These are phyloP conservation scores for Phalacrocorax brasilianus DNA, from an alignment of 2,113 vertebrate genomes.

Conservation along the genomic window DNA sequence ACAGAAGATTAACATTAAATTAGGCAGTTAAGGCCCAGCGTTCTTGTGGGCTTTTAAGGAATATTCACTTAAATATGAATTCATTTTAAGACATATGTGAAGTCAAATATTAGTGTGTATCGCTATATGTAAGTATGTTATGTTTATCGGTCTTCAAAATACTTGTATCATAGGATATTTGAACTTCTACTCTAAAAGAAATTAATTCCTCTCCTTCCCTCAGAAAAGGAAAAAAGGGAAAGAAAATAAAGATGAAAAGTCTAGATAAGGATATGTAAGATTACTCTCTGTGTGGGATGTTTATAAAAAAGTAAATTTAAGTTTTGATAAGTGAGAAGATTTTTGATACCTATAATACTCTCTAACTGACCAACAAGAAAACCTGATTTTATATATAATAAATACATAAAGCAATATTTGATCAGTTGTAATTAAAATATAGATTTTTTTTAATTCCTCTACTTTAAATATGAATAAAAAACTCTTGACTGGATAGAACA, in stretches of 20 bases:
- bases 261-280: not conserved
- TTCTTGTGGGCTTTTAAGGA: not conserved
- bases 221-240: not conserved
- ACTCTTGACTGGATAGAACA: not conserved
- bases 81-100: not conserved
- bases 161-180: not conserved
- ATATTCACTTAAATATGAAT: not conserved
- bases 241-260: not conserved
- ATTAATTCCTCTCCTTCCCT: not conserved
- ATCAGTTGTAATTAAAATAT: not conserved
- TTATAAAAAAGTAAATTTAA: not conserved
- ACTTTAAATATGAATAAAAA: not conserved
- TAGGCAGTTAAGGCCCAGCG: not conserved
- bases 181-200: not conserved
- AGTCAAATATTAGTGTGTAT: rapidly evolving
- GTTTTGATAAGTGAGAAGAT: not conserved
- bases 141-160: not conserved
- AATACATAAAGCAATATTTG: not conserved
- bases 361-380: not conserved
- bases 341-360: not conserved
- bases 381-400: not conserved
- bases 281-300: rapidly evolving
- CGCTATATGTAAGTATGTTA: rapidly evolving
- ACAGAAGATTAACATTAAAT: not conserved
- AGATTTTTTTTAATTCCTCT: not conserved